phyloP scores from a whole-genome alignment of 2,888 invertebrate species.

The Eupithecia tripunctaria region DNA sequence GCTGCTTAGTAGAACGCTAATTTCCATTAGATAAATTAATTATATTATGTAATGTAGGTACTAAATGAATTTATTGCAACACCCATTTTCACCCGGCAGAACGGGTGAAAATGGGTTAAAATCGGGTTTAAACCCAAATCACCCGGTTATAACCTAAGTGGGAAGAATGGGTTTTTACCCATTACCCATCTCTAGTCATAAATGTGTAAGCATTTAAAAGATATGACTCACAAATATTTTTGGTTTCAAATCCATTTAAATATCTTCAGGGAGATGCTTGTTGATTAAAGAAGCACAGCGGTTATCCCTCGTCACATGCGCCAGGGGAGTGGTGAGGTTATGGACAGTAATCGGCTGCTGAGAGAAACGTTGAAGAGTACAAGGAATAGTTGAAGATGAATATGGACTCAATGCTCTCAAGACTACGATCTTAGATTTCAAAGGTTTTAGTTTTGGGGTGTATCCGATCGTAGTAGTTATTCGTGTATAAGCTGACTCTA shows the following conservation, averaged over 20 bases:
- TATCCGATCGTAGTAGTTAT: constrained; percentile 46
- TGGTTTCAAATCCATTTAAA: constrained; percentile 54
- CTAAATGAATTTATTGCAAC: too few species aligned
- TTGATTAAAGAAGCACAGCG: constrained; percentile 58
- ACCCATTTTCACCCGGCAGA: too few species aligned
- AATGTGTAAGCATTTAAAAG: constrained; percentile 50
- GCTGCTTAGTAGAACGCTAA: too few species aligned
- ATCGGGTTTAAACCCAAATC: too few species aligned
- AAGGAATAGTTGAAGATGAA: constrained; percentile 11
- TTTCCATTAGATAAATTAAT: too few species aligned
- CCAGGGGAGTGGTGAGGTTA: constrained; percentile 44
- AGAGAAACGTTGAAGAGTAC: constrained; percentile 45
- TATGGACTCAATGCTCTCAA: constrained; percentile 46
- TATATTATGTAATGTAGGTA: too few species aligned
- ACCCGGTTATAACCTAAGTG: too few species aligned
- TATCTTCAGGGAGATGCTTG: constrained; percentile 50
- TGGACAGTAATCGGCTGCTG: constrained; percentile 48
- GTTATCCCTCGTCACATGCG: constrained; percentile 25
- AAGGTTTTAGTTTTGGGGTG: constrained; percentile 35
- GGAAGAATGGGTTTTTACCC: too few species aligned
- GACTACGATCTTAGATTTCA: constrained; percentile 54
- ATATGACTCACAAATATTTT: constrained; percentile 61
- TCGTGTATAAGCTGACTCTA: constrained; percentile 55
- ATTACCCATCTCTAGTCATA: too few species aligned
- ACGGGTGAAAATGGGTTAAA: too few species aligned